Conservation (phyloP, 2,888 invertebrate species). For the Periphyllus acericola region DNA sequence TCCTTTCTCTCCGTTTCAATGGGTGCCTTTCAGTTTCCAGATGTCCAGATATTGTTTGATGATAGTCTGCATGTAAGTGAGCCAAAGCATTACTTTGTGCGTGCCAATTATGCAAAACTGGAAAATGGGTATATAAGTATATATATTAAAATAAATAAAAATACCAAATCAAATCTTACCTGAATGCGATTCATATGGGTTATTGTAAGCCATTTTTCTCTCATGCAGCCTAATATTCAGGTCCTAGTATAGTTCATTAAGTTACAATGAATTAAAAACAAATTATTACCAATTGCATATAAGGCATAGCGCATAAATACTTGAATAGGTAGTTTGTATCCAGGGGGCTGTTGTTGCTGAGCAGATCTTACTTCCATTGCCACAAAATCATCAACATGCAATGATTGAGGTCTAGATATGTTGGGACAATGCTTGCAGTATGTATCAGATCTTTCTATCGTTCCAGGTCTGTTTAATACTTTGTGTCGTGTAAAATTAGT, state of each 20-base stretch:
- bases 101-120: conserved; percentile 52
- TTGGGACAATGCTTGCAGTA: conserved; percentile 96
- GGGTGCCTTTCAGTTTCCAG: conserved; percentile 47
- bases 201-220: conserved; percentile 48
- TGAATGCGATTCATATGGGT: conserved; percentile 46
- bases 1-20: conserved; percentile 46
- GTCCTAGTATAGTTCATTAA: conserved; percentile 19
- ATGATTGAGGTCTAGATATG: conserved; percentile 94
- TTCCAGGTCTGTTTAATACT: conserved; percentile 62
- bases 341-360: conserved; percentile 65
- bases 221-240: conserved; percentile 37
- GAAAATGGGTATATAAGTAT: neutral
- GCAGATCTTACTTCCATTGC: conserved; percentile 75
- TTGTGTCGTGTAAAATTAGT: conserved; percentile 7
- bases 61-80: conserved; percentile 51
- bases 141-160: neutral
- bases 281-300: neutral
- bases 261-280: neutral
- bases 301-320: no score
- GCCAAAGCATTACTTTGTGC: conserved; percentile 41
- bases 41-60: conserved; percentile 46
- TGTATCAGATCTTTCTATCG: conserved; percentile 74
- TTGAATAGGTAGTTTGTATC: conserved; percentile 49
- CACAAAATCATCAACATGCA: conserved; percentile 98
- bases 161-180: conserved; percentile 32